Base-by-base conservation (phyloP, 2,888 invertebrate genomes). In the Anoncus sp. region DNA sequence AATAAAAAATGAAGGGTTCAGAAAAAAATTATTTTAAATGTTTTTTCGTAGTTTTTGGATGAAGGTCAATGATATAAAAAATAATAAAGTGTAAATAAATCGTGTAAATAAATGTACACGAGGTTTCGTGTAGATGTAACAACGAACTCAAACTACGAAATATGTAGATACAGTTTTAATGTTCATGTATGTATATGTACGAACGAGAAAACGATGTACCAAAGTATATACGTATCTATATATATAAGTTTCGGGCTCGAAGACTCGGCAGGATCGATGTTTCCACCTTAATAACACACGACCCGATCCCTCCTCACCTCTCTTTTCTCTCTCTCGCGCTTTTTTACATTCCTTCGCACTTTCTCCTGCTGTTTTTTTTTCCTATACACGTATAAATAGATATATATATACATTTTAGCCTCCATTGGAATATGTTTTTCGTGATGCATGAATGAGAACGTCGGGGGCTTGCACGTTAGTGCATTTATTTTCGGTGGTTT, bases 241-340 rank as follows among this genome's bases (percentile, higher is more conserved):
- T 3, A 47, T 18, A 49, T 12, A 53, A 40, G 20, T 65, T 49
- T 35, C n/a, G 62, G 51, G 59, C 59, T 57, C 9, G 43, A 47
- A 67, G 55, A 73, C 71, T 72, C 59, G 24, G 40, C 81, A 78
- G 77, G 81, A 85, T 83, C 85, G 82, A 84, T 87, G 87, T 86
- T 85, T 84, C 82, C 84, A 82, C 82, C 82, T 83, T 82, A 82
- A 82, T 82, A 81, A 83, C 81, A 77, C 18, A 47, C 47, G 57
- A 51, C 53, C 80, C 81, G 81, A 83, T 81, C 79, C 77, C 81
- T 83, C 85, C 82, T 83, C 84, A 81, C 78, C 66, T 81, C 81
- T 81, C 78, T 78, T 78, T n/a, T 35, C n/a, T 24, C 16, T 51
- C 10, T 51, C 4, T 51, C 71, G 20, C 51, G 73, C 49, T 70